A percentile compares a stretch with the other conserved stretches of the same genome.
These are phyloP conservation scores for Todus mexicanus DNA, from an alignment of 2,797 vertebrate genomes.

Conservation along the genomic window DNA sequence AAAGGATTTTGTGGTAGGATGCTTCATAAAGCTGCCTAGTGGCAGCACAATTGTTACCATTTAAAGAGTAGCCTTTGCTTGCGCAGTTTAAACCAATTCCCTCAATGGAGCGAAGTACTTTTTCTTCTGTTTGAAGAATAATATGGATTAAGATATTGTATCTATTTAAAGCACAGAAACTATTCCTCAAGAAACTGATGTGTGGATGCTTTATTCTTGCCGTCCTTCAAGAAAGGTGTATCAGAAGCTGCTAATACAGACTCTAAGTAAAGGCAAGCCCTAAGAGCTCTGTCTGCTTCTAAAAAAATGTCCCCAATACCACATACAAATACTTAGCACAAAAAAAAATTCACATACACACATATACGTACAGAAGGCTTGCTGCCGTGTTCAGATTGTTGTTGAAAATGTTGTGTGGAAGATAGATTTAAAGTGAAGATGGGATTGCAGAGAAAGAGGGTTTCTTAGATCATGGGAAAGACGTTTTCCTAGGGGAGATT, in stretches of 20 bases:
- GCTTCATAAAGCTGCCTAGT: background rate
- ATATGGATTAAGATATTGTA: background rate
- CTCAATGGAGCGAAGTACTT: background rate
- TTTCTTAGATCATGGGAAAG: background rate
- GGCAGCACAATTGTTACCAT: background rate
- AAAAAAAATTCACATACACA: background rate
- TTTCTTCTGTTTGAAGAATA: background rate
- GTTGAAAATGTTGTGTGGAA: background rate
- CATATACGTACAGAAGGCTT: background rate
- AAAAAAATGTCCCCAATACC: background rate
- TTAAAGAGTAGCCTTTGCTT: conserved; percentile 13
- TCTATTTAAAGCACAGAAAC: background rate
- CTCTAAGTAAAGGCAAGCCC: background rate
- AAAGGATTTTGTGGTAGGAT: background rate
- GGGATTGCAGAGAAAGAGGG: background rate
- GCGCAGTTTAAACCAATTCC: background rate
- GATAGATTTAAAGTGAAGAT: background rate
- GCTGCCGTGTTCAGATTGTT: background rate
- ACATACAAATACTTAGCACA: background rate
- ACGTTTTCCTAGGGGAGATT: background rate
- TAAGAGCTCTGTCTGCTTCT: background rate
- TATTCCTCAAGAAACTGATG: background rate
- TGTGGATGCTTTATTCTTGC: background rate
- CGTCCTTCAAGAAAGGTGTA: background rate
- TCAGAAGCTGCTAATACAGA: background rate